Conservation (phyloP, 2,888 invertebrate genomes). For the Chouioia cunea region DNA sequence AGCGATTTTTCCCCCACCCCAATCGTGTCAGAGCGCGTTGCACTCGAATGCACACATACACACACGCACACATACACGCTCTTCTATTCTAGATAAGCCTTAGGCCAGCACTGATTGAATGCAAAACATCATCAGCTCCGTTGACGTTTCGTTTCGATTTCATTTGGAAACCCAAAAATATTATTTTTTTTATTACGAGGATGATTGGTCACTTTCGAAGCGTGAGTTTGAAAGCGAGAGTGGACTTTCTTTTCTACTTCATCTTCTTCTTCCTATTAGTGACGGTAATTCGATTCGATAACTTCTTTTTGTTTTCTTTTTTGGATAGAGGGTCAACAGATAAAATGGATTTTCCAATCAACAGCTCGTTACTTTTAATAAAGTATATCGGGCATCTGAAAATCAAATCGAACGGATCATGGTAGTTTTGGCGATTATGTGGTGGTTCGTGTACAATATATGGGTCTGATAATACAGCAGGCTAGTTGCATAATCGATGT, state of each 20-base stretch:
- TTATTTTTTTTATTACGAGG: conserved; percentile 1
- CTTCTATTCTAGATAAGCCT: conserved; percentile 51
- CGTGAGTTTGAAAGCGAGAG: conserved; percentile 15
- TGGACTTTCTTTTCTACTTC: conserved; percentile 27
- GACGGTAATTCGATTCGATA: conserved; percentile 1
- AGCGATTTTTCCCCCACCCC: conserved; percentile 58
- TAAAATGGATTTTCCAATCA: not conserved
- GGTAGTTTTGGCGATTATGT: too few species aligned
- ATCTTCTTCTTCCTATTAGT: too few species aligned
- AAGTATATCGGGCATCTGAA: not conserved
- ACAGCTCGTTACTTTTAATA: not conserved
- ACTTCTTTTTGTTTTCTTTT: not conserved
- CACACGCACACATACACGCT: conserved; percentile 39
- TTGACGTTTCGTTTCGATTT: conserved; percentile 23
- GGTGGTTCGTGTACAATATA: too few species aligned
- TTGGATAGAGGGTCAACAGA: not conserved
- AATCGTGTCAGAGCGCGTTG: too few species aligned
- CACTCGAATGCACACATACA: conserved; percentile 8
- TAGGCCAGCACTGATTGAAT: not conserved
- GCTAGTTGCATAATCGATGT: not conserved
- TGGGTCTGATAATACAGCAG: too few species aligned
- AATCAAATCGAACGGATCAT: too few species aligned
- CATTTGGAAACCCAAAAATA: conserved; percentile 5
- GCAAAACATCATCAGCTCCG: too few species aligned
- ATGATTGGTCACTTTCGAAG: too few species aligned